Percentiles rank a stretch among this genome's conserved stretches.
Evolutionary conservation across 2,113 vertebrate genomes (phyloP).

Genomic region (Stigmatopora nigra): DNA sequence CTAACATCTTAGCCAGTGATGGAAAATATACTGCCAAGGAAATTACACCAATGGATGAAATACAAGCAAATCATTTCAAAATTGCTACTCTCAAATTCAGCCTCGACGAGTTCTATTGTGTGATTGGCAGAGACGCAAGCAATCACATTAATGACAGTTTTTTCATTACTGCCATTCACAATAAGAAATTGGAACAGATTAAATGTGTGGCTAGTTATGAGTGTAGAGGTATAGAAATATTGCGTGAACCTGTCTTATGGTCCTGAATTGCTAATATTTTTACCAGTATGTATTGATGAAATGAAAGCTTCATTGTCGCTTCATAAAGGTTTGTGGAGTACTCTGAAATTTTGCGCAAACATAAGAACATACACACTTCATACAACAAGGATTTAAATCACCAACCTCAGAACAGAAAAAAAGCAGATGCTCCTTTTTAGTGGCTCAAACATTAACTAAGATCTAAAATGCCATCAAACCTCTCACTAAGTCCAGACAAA

Average conservation of each 20-base stretch:
- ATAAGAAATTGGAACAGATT: neutral
- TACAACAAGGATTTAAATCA: neutral
- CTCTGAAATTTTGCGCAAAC: neutral
- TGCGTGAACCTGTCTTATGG: neutral
- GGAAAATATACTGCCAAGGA: slow-evolving; percentile 7
- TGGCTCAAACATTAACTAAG: neutral
- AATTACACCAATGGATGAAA: slow-evolving; percentile 12
- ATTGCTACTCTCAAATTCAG: neutral
- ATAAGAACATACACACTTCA: neutral
- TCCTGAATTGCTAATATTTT: neutral
- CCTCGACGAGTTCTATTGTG: slow-evolving; percentile 6
- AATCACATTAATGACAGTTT: neutral
- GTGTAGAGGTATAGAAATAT: neutral
- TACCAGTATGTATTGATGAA: neutral
- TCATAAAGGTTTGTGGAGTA: neutral
- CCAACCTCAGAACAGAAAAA: neutral
- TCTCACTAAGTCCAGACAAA: neutral
- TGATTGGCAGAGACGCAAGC: neutral
- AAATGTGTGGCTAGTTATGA: neutral
- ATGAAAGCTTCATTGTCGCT: neutral
- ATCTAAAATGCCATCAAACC: neutral
- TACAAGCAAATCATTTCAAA: neutral
- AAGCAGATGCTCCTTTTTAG: neutral
- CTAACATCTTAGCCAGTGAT: neutral
- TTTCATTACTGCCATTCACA: too few relatives aligned